Percentiles rank a stretch among this genome's conserved stretches.
These are phyloP conservation scores for Cyphomyrus plagiostoma DNA, from an alignment of 2,113 vertebrate species.

Conservation along the genomic window DNA sequence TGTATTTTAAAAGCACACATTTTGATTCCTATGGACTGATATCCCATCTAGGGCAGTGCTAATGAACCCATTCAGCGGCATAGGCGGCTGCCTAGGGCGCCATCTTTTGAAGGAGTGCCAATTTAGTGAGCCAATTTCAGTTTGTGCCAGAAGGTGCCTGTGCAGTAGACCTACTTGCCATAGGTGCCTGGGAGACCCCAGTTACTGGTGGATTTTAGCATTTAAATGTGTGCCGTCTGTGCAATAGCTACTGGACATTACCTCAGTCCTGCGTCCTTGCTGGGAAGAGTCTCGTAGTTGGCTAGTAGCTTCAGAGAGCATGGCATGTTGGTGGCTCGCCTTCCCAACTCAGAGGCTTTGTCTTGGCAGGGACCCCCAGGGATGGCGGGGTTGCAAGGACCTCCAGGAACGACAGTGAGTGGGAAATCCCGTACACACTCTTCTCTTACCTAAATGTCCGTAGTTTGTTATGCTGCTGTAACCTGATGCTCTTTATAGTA, in stretches of 20 bases:
- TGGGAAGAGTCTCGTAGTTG: neutral
- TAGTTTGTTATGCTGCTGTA: neutral
- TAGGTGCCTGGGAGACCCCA: neutral
- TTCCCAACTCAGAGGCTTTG: neutral
- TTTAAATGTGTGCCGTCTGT: neutral
- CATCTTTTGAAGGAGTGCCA: neutral
- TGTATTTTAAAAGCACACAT: neutral
- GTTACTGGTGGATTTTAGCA: neutral
- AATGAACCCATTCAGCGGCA: neutral
- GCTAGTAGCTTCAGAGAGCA: neutral
- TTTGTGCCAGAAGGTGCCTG: neutral
- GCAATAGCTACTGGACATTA: neutral
- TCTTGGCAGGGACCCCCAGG: slow-evolving; percentile 76
- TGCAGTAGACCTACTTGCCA: neutral
- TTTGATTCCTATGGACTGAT: neutral
- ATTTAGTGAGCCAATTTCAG: neutral
- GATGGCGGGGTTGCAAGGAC: slow-evolving; percentile 71
- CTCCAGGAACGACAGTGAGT: slow-evolving; percentile 72
- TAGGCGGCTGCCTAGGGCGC: neutral
- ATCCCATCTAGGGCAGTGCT: neutral
- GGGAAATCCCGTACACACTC: neutral
- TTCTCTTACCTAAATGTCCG: neutral
- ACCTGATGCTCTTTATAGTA: neutral
- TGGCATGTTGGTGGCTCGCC: neutral
- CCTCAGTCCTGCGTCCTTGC: neutral